Percentiles rank a stretch among this genome's conserved stretches.
Evolutionary conservation across 2,888 invertebrate genomes (phyloP).

Genomic region (Sarcophaga caerulescens): DNA sequence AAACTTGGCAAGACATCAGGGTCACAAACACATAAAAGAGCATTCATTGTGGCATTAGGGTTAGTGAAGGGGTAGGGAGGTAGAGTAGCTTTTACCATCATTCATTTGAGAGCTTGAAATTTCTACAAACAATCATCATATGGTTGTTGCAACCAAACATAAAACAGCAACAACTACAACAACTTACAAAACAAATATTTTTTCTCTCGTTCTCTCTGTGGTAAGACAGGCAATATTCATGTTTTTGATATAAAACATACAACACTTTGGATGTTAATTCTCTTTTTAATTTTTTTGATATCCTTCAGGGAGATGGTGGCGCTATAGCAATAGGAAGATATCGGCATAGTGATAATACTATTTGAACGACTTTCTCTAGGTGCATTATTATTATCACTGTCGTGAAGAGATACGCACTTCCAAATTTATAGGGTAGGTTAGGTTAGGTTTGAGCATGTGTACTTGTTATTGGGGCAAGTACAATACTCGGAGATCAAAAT

Average conservation of each 20-base stretch:
- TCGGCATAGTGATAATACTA: neutral
- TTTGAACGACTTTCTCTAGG: too few species aligned
- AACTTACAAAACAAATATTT: slow-evolving; percentile 56
- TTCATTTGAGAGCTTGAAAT: slow-evolving; percentile 46
- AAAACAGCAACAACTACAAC: slow-evolving; percentile 3
- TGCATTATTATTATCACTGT: too few species aligned
- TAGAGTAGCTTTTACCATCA: neutral
- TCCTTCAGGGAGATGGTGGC: neutral
- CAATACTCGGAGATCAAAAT: too few species aligned
- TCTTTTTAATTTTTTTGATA: neutral
- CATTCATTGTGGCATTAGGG: slow-evolving; percentile 7
- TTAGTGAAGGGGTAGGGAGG: neutral
- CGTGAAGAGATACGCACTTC: too few species aligned
- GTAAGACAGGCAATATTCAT: slow-evolving; percentile 45
- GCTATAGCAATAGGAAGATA: neutral
- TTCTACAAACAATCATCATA: slow-evolving; percentile 42
- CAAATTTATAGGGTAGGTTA: too few species aligned
- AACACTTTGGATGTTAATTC: slow-evolving; percentile 41
- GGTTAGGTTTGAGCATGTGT: too few species aligned
- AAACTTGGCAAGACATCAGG: slow-evolving; percentile 66
- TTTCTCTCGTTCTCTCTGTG: slow-evolving; percentile 7
- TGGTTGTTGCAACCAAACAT: slow-evolving; percentile 31
- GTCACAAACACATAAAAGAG: slow-evolving; percentile 52
- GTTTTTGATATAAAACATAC: slow-evolving; percentile 50
- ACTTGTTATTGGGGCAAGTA: too few species aligned